Conservation (phyloP, 2,888 invertebrate genomes). For the Cheilosia vernalis region DNA sequence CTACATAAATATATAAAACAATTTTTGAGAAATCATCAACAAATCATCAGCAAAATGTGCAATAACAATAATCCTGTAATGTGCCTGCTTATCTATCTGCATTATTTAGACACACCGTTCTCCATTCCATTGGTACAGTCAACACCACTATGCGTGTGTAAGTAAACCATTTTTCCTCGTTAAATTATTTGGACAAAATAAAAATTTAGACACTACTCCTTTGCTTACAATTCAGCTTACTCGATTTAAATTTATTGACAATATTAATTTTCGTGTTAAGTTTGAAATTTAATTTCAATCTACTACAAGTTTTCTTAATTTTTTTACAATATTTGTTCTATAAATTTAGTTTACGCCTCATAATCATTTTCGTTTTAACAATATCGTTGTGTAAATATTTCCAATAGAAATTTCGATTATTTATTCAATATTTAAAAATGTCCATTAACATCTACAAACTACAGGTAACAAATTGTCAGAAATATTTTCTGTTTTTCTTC, state of each 20-base stretch:
- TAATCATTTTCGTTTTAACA: slow-evolving; percentile 15
- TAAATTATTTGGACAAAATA: too few species aligned
- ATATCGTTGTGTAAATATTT: slow-evolving; percentile 35
- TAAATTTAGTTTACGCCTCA: neutral
- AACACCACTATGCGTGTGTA: too few species aligned
- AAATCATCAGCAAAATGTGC: too few species aligned
- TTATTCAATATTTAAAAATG: slow-evolving; percentile 17
- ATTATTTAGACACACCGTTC: too few species aligned
- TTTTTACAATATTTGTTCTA: slow-evolving; percentile 16
- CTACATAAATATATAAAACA: too few species aligned
- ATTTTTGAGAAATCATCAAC: too few species aligned
- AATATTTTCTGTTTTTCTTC: slow-evolving; percentile 5
- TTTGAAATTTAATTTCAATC: neutral
- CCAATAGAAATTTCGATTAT: slow-evolving; percentile 39
- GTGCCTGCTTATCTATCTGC: too few species aligned
- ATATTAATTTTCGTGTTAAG: neutral
- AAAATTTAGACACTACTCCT: too few species aligned
- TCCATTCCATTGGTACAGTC: too few species aligned
- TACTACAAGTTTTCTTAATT: neutral
- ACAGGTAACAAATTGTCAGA: slow-evolving; percentile 75
- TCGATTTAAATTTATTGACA: neutral
- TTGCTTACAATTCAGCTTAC: neutral
- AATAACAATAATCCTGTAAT: too few species aligned
- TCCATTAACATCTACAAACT: slow-evolving; percentile 24
- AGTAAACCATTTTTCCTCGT: too few species aligned